A percentile compares a stretch with the other conserved stretches of the same genome.
phyloP scores from a whole-genome alignment of 1,140 invertebrate genomes.

The Macrobrachium nipponense region DNA sequence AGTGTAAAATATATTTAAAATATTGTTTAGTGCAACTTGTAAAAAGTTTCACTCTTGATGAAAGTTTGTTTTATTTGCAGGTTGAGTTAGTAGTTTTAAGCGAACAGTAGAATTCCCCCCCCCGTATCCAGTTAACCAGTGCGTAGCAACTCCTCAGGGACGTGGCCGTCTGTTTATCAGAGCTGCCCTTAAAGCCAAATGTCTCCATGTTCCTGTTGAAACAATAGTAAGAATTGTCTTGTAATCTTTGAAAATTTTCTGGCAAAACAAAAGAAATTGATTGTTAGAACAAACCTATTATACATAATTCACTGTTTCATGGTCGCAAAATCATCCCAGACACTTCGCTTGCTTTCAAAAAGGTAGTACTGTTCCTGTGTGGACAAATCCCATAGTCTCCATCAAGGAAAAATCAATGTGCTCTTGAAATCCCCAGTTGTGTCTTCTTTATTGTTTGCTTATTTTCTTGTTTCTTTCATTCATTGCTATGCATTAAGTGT shows the following conservation, averaged over 20 bases:
- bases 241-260: background rate
- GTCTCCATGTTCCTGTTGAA: conserved; percentile 73
- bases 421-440: too few relatives aligned
- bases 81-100: conserved; percentile 39
- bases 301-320: background rate
- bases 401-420: too few relatives aligned
- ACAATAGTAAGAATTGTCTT: conserved; percentile 69
- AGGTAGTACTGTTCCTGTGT: too few relatives aligned
- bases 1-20: background rate
- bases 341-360: too few relatives aligned
- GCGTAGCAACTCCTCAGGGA: conserved; percentile 70
- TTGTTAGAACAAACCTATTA: background rate
- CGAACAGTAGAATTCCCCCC: conserved; percentile 69
- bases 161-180: conserved; percentile 73
- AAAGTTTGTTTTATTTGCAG: conserved; percentile 23
- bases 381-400: too few relatives aligned
- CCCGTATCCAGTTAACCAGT: conserved; percentile 68
- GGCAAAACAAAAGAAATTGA: background rate
- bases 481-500: too few relatives aligned
- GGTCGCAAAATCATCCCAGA: too few relatives aligned
- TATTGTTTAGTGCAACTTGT: background rate
- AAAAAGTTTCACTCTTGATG: background rate
- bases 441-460: too few relatives aligned
- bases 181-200: conserved; percentile 72
- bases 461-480: too few relatives aligned